Base-by-base conservation (phyloP, 2,888 invertebrate species). In the Ophion ellenae region DNA sequence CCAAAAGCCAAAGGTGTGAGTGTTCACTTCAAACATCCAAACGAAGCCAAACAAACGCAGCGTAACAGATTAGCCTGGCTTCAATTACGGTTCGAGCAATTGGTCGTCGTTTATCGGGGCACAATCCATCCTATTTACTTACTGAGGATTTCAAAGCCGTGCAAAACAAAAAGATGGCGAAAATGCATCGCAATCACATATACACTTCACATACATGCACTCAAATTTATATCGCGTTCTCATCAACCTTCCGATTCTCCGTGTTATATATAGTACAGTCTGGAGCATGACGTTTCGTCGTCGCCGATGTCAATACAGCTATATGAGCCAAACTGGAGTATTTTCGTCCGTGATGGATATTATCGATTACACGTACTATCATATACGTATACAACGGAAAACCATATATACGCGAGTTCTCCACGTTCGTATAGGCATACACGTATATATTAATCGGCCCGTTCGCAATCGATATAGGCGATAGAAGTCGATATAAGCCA, bases 331-430 rank as follows among this genome's bases (percentile, higher is more conserved):
- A 78, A 81, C 87, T 86, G 87, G 88, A 88, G 91, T 91, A 91
- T 91, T 91, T 91, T 92, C 89, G 91, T 92, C 89, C 89, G 85
- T 87, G 74, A 81, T 74, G 90, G 90, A 90, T 91, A 91, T 91
- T 91, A 91, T 91, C 90, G 91, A 91, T 92, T 91, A 89, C 89
- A 89, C 88, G 90, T 89, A 89, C 85, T 86, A 70, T 24, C 45
- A 10, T 67, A 66, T 59, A 81, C 28, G 47, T 73, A 66, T 73
- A 73, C 59, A 28, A 53, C n/a, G 53, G 53, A 40, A 66, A 45
- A 32, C 36, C 28, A 71, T 71, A 45, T 64, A 40, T 11, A 57
- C 61, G 47, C 36, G 63, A 77, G 71, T 80, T 76, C 57, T 73
- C 66, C 59, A 28, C 24, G 45, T 5, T 28, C 24, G 20, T 71